Percentiles rank a stretch among this genome's conserved stretches.
Evolutionary conservation across 2,113 vertebrate genomes (phyloP).

Genomic region (Bombycilla garrulus): DNA sequence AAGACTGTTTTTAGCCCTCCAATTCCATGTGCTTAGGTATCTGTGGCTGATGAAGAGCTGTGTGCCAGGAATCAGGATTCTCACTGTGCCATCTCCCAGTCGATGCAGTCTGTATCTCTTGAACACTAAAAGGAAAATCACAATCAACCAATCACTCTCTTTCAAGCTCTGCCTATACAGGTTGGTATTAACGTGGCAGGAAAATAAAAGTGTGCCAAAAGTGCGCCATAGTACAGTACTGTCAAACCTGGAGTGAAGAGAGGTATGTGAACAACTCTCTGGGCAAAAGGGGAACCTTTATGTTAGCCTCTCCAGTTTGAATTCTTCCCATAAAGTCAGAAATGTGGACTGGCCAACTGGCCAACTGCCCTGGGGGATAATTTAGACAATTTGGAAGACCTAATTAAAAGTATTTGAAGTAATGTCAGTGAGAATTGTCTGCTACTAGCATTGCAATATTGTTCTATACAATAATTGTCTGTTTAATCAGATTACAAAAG

Average conservation of each 20-base stretch:
- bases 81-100: background rate
- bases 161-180: background rate
- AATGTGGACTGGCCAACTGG: background rate
- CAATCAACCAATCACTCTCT: background rate
- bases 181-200: background rate
- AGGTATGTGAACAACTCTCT: background rate
- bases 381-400: background rate
- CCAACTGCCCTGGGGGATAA: background rate
- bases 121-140: background rate
- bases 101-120: background rate
- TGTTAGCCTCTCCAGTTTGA: background rate
- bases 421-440: background rate
- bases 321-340: background rate
- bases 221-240: no score
- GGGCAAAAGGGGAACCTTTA: background rate
- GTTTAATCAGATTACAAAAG: constrained; percentile 3
- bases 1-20: background rate
- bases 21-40: background rate
- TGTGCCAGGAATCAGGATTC: background rate
- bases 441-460: background rate
- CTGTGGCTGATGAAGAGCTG: constrained; percentile 1
- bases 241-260: background rate
- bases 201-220: background rate
- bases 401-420: background rate
- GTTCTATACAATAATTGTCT: background rate